phyloP scores from a whole-genome alignment of 2,113 vertebrate species.

The Malurus elegans region DNA sequence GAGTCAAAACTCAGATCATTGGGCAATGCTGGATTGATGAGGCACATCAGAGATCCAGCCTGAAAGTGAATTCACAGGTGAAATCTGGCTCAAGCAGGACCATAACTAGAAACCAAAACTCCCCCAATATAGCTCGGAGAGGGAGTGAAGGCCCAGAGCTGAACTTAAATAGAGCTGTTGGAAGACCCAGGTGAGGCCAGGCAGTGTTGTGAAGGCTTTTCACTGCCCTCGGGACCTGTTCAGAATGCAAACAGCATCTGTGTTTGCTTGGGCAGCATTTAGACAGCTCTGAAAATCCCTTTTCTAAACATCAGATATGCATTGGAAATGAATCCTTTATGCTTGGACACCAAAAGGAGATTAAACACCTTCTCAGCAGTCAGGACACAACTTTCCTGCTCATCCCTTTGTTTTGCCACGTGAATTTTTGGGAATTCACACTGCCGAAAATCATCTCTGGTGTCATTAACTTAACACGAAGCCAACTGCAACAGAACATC shows the following conservation, averaged over 20 bases:
- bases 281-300: not conserved
- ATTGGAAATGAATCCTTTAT: not conserved
- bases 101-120: not conserved
- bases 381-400: not conserved
- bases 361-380: not conserved
- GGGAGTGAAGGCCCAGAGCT: not conserved
- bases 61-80: not conserved
- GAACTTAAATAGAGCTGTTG: not conserved
- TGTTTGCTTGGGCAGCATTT: not conserved
- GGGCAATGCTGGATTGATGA: fast-evolving
- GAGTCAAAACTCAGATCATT: not conserved
- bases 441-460: not conserved
- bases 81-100: not conserved
- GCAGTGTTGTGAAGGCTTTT: not conserved
- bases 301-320: not conserved
- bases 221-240: not conserved
- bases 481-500: not conserved
- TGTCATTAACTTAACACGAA: not conserved
- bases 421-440: not conserved
- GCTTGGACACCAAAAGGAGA: not conserved
- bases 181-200: not conserved
- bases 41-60: not conserved
- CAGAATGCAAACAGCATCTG: not conserved
- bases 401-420: not conserved
- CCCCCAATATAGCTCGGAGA: not conserved